Evolutionary conservation across 2,113 vertebrate species (phyloP), one percentile per base, ranked within the genome.

Genomic region (Atlantisia rogersi): DNA sequence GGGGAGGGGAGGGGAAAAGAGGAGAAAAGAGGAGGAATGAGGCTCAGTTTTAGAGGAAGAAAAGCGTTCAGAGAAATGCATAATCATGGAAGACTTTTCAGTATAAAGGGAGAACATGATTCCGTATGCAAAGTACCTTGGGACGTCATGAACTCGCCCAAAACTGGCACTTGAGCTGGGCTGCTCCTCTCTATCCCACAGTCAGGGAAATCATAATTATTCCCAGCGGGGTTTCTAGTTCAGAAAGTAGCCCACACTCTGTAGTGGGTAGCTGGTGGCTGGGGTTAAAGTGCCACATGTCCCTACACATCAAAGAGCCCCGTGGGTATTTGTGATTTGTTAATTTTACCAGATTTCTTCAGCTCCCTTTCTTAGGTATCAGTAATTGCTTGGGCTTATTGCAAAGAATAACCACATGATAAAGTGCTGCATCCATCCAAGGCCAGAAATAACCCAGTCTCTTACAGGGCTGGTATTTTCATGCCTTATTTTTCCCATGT

Each of bases 321-420:
- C 0, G 0, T 14, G 48, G 15, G 5, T 22, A 26, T 74, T 8
- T 73, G 10, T 1, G 13, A 12, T 77, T 9, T 82, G 37, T 24
- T 14, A 13, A 4, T 31, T n/a, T 24, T 8, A 5, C 11, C 9
- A 8, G 19, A 1, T 46, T 11, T 60, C 39, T 56, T 9, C 8
- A 6, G 67, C 59, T 62, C n/a, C 19, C 15, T 22, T 88, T 46
- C 53, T 63, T 5, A 39, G 32, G 18, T 35, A 56, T 29, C 21
- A 1, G 25, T 12, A 52, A 21, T 69, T 22, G 50, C 78, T 94
- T n/a, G 69, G 50, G 60, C 37, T 17, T 8, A 70, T n/a, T 58
- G 37, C 55, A 58, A 50, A 53, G 25, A 68, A 80, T 9, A 74
- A 55, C 24, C 37, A 18, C 12, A 4, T 15, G 56, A 55, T n/a